Evolutionary conservation across 2,113 vertebrate genomes (phyloP).

Genomic region (Cyprinodon tularosa): DNA sequence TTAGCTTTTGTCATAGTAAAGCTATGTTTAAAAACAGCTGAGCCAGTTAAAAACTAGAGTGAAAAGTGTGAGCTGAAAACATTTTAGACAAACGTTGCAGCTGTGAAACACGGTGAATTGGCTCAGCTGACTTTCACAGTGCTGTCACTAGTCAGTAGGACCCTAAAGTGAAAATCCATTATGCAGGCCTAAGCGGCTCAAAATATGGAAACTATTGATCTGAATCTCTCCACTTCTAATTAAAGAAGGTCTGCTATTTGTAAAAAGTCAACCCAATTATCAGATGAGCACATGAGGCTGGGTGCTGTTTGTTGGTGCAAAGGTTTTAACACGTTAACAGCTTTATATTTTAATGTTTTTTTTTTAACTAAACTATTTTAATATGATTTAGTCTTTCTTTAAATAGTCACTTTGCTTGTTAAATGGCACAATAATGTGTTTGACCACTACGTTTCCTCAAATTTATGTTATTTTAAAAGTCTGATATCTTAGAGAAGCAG

Average conservation of each 20-base stretch:
- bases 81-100: neutral
- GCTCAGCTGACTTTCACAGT: slow-evolving; percentile 22
- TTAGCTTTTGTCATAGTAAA: no score
- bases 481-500: neutral
- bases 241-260: slow-evolving; percentile 75
- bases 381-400: neutral
- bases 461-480: neutral
- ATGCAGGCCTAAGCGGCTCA: slow-evolving; percentile 50
- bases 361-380: neutral
- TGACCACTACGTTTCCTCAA: no score
- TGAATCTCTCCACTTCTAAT: slow-evolving; percentile 62
- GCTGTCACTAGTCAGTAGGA: slow-evolving; percentile 52
- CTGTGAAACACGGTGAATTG: neutral
- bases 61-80: neutral
- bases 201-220: slow-evolving; percentile 75
- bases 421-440: neutral
- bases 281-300: slow-evolving; percentile 72
- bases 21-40: neutral
- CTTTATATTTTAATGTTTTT: neutral
- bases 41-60: neutral
- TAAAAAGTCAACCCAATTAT: slow-evolving; percentile 72
- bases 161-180: slow-evolving; percentile 67
- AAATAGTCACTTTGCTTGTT: neutral
- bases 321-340: slow-evolving; percentile 38
- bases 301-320: slow-evolving; percentile 44